Conservation (phyloP, 2,797 vertebrate species). For the Okamejei kenojei region DNA sequence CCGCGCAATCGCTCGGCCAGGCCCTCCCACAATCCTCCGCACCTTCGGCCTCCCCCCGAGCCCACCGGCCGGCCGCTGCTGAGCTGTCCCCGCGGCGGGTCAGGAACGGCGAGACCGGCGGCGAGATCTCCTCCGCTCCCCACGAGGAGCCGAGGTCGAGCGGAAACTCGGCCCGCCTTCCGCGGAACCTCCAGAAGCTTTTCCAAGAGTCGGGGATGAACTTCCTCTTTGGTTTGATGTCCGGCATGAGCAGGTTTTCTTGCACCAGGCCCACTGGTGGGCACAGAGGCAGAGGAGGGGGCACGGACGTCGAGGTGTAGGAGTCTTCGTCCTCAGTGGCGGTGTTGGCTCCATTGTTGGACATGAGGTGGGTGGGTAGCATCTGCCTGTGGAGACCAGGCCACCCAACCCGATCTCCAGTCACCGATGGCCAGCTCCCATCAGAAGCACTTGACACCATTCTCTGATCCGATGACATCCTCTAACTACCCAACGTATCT, state of each 20-base stretch:
- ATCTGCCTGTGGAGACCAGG: slow-evolving; percentile 36
- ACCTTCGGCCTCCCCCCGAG: slow-evolving; percentile 43
- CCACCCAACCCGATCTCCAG: slow-evolving; percentile 43
- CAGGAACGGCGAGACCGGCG: slow-evolving; percentile 56
- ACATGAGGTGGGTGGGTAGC: not conserved
- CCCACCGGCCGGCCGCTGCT: not conserved
- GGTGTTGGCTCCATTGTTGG: slow-evolving; percentile 39
- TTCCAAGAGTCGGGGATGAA: slow-evolving; percentile 56
- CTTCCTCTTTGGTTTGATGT: slow-evolving; percentile 47
- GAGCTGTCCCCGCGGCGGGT: slow-evolving; percentile 40
- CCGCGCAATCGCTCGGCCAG: slow-evolving; percentile 37
- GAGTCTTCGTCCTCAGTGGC: not conserved
- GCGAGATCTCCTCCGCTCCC: slow-evolving; percentile 56
- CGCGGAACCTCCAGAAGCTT: slow-evolving; percentile 46
- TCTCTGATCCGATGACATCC: not conserved
- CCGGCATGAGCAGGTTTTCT: slow-evolving; percentile 36
- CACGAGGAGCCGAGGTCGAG: slow-evolving; percentile 50
- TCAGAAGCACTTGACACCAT: not conserved
- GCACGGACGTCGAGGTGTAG: slow-evolving; percentile 42
- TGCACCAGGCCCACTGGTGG: slow-evolving; percentile 37
- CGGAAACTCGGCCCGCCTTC: slow-evolving; percentile 19
- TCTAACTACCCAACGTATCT: not conserved
- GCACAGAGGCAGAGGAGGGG: slow-evolving; percentile 40
- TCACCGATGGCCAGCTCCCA: not conserved
- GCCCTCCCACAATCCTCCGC: slow-evolving; percentile 36